Evolutionary conservation across 2,797 vertebrate genomes (phyloP).

Genomic region (Echiichthys vipera): DNA sequence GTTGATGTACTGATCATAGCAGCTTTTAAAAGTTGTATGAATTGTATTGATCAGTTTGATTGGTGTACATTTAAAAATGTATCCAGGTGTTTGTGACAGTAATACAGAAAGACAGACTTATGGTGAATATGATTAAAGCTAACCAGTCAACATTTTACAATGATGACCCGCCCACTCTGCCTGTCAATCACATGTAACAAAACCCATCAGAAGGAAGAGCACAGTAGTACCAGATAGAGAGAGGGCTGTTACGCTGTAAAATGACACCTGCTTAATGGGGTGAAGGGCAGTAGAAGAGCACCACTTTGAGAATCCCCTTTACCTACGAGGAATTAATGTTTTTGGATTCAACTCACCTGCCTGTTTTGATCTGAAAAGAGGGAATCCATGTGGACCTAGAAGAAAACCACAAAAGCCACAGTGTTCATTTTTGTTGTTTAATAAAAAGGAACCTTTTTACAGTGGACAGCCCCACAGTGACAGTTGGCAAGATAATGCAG

Average conservation of each 20-base stretch:
- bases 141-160: too few species aligned
- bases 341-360: background rate
- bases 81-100: too few species aligned
- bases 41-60: too few species aligned
- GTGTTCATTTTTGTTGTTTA: too few species aligned
- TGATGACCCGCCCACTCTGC: too few species aligned
- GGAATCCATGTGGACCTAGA: background rate
- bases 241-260: background rate
- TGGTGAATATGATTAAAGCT: too few species aligned
- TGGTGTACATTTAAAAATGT: too few species aligned
- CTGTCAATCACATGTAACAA: too few species aligned
- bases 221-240: background rate
- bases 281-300: background rate
- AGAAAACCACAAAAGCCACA: background rate
- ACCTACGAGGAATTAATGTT: accelerated
- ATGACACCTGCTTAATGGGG: background rate
- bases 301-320: too few species aligned
- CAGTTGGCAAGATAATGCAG: background rate
- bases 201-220: background rate
- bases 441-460: background rate
- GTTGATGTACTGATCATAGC: too few species aligned
- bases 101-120: too few species aligned
- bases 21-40: too few species aligned
- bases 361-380: background rate
- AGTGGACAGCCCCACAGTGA: background rate